phyloP scores from a whole-genome alignment of 2,797 vertebrate genomes.

The Siniperca scherzeri region DNA sequence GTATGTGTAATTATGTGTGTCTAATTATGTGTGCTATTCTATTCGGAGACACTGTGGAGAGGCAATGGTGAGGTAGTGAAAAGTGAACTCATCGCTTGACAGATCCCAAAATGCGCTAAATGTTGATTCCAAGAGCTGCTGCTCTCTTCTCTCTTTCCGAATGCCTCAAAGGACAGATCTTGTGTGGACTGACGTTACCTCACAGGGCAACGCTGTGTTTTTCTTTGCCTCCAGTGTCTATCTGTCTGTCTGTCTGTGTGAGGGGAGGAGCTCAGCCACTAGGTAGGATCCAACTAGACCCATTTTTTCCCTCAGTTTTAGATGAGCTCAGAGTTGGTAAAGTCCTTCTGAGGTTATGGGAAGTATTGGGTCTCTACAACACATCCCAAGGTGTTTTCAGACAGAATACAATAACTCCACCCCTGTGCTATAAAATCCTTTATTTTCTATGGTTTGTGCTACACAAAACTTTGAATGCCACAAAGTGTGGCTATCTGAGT shows the following conservation, averaged over 20 bases:
- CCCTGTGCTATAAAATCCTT: constrained; percentile 3
- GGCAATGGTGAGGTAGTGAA: constrained; percentile 44
- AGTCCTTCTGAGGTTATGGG: constrained; percentile 23
- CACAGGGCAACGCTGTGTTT: constrained; percentile 31
- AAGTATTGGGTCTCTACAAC: neutral
- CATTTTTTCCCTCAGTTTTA: constrained; percentile 3
- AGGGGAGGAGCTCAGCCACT: constrained; percentile 11
- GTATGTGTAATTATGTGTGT: constrained; percentile 66
- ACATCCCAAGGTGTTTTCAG: constrained; percentile 16
- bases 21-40: constrained; percentile 63
- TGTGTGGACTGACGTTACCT: constrained; percentile 46
- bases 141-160: constrained; percentile 30
- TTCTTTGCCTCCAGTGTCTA: constrained; percentile 21
- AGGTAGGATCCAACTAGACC: constrained; percentile 2
- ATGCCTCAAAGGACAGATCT: constrained; percentile 29
- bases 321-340: constrained; percentile 20
- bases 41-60: constrained; percentile 45
- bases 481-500: constrained; percentile 5
- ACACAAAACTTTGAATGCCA: constrained; percentile 10
- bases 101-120: constrained; percentile 47
- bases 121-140: constrained; percentile 41
- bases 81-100: constrained; percentile 64
- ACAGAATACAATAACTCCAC: neutral
- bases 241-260: constrained; percentile 19
- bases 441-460: neutral